Conservation (phyloP, 1,140 invertebrate species). For the Melitaea cinxia region DNA sequence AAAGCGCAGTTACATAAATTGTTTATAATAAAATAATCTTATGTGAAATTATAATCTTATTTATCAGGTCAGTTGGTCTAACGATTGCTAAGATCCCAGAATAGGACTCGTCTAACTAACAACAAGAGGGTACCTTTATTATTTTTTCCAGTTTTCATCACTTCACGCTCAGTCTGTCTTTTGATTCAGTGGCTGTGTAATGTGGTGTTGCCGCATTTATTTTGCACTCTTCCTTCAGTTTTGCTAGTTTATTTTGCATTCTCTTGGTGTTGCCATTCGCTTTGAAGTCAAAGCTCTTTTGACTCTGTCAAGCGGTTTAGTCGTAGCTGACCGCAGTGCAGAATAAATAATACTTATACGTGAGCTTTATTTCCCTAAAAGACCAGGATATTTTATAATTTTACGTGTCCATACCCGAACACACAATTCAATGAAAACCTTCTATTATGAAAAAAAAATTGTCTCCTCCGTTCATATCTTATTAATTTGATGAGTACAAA, state of each 20-base stretch:
- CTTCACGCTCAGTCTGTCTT: constrained; percentile 76
- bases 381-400: background rate
- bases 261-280: constrained; percentile 70
- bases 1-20: too few species aligned
- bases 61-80: constrained; percentile 17
- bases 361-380: constrained; percentile 18
- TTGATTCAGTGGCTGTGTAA: constrained; percentile 79
- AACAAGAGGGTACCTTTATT: constrained; percentile 58
- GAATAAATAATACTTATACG: constrained; percentile 66
- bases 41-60: background rate
- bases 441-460: too few species aligned
- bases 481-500: too few species aligned
- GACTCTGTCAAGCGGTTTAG: constrained; percentile 56
- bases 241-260: constrained; percentile 75
- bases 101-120: constrained; percentile 60
- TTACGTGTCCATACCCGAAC: background rate
- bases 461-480: too few species aligned
- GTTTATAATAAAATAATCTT: background rate
- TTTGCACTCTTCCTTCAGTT: constrained; percentile 72
- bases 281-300: constrained; percentile 79
- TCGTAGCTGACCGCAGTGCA: constrained; percentile 65
- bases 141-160: constrained; percentile 78
- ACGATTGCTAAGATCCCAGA: constrained; percentile 59
- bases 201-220: constrained; percentile 76
- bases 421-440: too few species aligned